These are phyloP conservation scores for Strix uralensis DNA, from an alignment of 2,113 vertebrate genomes.

Conservation along the genomic window DNA sequence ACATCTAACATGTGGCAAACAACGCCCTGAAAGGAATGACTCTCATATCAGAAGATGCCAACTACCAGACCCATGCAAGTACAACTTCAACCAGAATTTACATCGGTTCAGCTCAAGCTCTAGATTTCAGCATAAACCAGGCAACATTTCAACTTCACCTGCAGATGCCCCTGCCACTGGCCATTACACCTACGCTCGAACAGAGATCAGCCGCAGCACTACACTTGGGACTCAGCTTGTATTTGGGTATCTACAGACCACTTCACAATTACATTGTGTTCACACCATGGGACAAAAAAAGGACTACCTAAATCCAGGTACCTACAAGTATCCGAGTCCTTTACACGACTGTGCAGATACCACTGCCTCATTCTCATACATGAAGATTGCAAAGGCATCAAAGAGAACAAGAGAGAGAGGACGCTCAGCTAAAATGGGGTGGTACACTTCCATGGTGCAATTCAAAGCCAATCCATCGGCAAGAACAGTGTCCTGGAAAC, in stretches of 20 bases:
- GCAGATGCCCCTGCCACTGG: neutral
- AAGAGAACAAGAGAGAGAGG: neutral
- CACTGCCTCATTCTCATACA: neutral
- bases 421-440: neutral
- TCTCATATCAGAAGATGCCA: neutral
- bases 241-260: neutral
- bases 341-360: neutral
- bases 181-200: neutral
- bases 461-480: neutral
- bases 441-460: neutral
- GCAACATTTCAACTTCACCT: neutral
- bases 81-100: neutral
- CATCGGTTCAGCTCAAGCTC: neutral
- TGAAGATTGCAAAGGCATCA: neutral
- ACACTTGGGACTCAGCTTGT: neutral
- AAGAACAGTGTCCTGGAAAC: neutral
- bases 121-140: neutral
- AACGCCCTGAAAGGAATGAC: neutral
- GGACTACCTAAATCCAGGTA: neutral
- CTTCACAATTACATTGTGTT: neutral
- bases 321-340: neutral
- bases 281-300: neutral
- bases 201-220: neutral
- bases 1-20: neutral
- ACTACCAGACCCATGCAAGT: neutral